These are phyloP conservation scores for Callyntrura sp. DNA, from an alignment of 2,888 invertebrate species.

Conservation along the genomic window DNA sequence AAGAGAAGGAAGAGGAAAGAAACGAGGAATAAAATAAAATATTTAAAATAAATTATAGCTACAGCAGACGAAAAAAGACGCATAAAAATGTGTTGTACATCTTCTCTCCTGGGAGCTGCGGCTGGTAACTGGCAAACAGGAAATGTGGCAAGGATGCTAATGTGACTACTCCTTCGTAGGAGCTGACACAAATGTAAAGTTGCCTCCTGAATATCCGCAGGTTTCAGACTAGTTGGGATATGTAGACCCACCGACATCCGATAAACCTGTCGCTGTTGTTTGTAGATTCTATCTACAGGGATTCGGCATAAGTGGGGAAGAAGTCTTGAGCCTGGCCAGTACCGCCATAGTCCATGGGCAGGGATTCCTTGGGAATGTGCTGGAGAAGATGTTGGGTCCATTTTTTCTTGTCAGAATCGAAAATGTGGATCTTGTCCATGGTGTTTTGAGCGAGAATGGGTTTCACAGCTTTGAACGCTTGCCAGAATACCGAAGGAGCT, in stretches of 20 bases:
- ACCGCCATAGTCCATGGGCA: slow-evolving; percentile 75
- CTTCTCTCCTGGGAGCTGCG: not conserved
- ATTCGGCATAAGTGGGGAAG: slow-evolving; percentile 47
- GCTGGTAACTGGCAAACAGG: slow-evolving; percentile 65
- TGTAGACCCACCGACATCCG: too few species aligned
- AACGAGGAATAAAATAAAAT: too few species aligned
- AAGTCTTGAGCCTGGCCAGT: slow-evolving; percentile 66
- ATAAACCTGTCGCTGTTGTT: not conserved
- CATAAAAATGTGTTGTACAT: slow-evolving; percentile 17
- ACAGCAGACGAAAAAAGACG: slow-evolving; percentile 14
- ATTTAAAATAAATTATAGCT: slow-evolving; percentile 34
- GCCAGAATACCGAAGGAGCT: slow-evolving; percentile 80
- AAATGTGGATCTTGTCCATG: slow-evolving; percentile 77
- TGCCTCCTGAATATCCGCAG: slow-evolving; percentile 39
- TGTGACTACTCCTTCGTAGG: too few species aligned
- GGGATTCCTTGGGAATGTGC: slow-evolving; percentile 67
- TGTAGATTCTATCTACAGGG: not conserved
- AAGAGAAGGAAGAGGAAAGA: too few species aligned
- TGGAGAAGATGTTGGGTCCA: slow-evolving; percentile 71
- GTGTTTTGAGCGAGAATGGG: slow-evolving; percentile 78
- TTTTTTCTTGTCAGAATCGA: slow-evolving; percentile 76
- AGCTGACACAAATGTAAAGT: not conserved
- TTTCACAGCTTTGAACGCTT: slow-evolving; percentile 79
- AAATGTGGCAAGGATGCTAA: too few species aligned
- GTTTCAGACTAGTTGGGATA: too few species aligned